Conservation (phyloP, 2,797 vertebrate species). For the Anguilla obscura region DNA sequence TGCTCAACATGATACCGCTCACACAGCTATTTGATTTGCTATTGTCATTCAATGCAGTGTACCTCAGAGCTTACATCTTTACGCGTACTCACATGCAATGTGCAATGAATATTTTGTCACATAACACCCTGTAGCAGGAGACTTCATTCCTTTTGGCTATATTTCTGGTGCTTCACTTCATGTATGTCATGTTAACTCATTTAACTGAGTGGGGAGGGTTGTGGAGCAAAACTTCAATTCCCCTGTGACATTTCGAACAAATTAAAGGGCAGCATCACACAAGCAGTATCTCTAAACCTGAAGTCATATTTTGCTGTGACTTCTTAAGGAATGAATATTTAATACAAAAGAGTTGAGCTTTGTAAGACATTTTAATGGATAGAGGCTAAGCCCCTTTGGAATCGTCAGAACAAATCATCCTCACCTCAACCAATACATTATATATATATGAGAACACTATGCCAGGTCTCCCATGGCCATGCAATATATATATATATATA, state of each 20-base stretch:
- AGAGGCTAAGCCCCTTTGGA: not conserved
- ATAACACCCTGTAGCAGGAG: not conserved
- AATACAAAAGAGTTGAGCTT: conserved; percentile 25
- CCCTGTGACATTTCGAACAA: conserved; percentile 22
- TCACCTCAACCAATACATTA: not conserved
- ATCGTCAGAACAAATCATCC: not conserved
- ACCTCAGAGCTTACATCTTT: not conserved
- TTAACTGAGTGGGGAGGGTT: not conserved
- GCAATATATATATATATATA: conserved; percentile 1
- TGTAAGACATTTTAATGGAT: conserved; percentile 9
- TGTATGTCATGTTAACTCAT: conserved; percentile 8
- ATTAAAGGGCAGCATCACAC: not conserved
- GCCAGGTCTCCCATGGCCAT: too few relatives aligned
- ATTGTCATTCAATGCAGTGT: not conserved
- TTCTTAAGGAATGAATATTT: conserved; percentile 15
- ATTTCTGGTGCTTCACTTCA: not conserved
- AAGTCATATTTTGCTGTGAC: conserved; percentile 3
- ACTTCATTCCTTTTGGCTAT: not conserved
- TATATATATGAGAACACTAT: too few relatives aligned
- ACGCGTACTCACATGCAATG: not conserved
- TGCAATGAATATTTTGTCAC: not conserved
- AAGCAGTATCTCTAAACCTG: not conserved
- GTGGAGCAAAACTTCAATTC: conserved; percentile 23
- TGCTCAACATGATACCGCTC: too few relatives aligned
- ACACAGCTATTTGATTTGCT: not conserved